phyloP scores from a whole-genome alignment of 2,113 vertebrate genomes.

The Tinamus guttatus region DNA sequence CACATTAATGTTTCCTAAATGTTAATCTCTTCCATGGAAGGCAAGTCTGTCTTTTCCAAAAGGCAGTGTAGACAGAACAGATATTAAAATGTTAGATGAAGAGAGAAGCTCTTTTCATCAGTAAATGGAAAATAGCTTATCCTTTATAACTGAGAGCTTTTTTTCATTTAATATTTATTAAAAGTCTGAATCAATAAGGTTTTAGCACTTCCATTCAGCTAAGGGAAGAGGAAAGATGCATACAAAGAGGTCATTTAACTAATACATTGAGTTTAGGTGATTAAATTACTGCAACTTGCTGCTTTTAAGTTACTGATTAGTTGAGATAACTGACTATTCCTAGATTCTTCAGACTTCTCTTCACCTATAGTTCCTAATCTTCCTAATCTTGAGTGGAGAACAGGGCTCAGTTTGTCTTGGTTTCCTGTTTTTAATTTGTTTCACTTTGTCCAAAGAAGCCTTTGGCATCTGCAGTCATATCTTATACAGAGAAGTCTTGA shows the following conservation, averaged over 20 bases:
- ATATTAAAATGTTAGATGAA: no score
- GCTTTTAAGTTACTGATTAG: neutral
- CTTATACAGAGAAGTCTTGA: neutral
- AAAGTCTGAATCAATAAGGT: neutral
- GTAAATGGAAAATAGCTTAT: no score
- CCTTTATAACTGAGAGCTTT: neutral
- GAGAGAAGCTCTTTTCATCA: no score
- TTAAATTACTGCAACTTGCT: neutral
- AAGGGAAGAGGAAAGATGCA: neutral
- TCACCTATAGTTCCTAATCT: neutral
- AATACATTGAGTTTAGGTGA: neutral
- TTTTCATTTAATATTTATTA: neutral
- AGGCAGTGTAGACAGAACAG: no score
- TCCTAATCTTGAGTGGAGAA: neutral
- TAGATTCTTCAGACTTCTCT: neutral
- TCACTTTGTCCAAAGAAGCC: neutral
- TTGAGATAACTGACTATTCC: neutral
- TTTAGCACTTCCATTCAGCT: neutral
- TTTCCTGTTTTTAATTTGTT: neutral
- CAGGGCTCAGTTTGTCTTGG: neutral
- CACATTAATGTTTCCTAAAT: neutral
- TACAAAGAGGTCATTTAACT: neutral
- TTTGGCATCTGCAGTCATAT: neutral
- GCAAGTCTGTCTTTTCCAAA: no score
- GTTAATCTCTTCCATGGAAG: neutral